phyloP scores from a whole-genome alignment of 2,888 invertebrate genomes.

The Standfussiana lucernea region DNA sequence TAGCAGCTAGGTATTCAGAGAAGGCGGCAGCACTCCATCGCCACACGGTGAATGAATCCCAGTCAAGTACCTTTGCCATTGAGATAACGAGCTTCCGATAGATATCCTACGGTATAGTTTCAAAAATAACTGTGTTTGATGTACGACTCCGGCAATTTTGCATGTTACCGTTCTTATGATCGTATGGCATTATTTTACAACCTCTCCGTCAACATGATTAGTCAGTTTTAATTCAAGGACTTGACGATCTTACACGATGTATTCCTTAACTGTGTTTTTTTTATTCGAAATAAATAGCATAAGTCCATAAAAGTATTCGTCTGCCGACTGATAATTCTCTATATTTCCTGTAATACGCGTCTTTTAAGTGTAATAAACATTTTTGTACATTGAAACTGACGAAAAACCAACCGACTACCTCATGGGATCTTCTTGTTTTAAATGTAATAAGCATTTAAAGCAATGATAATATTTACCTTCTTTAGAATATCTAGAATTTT shows the following conservation, averaged over 20 bases:
- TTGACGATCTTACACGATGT: background rate
- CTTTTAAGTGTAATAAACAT: background rate
- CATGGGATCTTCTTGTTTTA: background rate
- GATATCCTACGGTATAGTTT: too few species aligned
- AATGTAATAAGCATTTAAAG: background rate
- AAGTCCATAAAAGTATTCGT: too few species aligned
- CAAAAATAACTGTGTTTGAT: too few species aligned
- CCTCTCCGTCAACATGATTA: background rate
- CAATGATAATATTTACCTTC: slow-evolving; percentile 85
- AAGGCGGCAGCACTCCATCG: slow-evolving; percentile 9
- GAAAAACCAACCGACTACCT: background rate
- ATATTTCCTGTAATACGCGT: background rate
- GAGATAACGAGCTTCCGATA: background rate
- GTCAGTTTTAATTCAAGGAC: background rate
- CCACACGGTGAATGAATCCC: slow-evolving; percentile 3
- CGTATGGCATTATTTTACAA: background rate
- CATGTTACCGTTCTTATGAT: background rate
- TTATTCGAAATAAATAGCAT: background rate
- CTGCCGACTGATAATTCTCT: background rate
- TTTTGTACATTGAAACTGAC: background rate
- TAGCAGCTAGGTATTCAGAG: background rate
- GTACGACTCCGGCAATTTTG: background rate
- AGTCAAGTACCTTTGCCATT: too few species aligned
- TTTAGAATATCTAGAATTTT: slow-evolving; percentile 91
- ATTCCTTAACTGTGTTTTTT: background rate